Percentiles rank a stretch among this genome's conserved stretches.
Evolutionary conservation across 64 coral and sea anemone species (phyloP).

Genomic region (Dendrophyllia cribrosa): DNA sequence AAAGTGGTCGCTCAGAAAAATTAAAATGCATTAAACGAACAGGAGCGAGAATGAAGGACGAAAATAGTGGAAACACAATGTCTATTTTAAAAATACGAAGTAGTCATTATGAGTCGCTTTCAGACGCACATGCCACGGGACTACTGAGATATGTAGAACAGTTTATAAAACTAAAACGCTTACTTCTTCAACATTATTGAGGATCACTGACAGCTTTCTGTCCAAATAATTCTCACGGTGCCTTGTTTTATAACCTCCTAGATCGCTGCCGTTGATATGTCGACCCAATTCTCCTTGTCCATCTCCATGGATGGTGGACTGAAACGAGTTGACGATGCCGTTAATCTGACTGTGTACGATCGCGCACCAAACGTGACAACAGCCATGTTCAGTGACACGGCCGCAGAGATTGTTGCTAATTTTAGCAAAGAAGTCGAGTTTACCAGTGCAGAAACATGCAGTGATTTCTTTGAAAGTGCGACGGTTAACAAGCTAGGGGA

Average conservation of each 20-base stretch:
- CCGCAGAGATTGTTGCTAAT: slow-evolving; percentile 33
- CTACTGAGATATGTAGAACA: too few relatives aligned
- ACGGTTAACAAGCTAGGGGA: slow-evolving; percentile 44
- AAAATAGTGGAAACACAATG: too few relatives aligned
- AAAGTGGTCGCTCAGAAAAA: too few relatives aligned
- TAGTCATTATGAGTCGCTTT: too few relatives aligned
- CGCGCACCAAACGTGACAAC: slow-evolving; percentile 34
- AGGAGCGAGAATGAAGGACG: too few relatives aligned
- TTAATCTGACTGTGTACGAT: slow-evolving; percentile 31
- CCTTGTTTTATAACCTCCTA: neutral
- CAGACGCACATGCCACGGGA: too few relatives aligned
- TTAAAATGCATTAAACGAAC: too few relatives aligned
- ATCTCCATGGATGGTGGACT: slow-evolving; percentile 30
- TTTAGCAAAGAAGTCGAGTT: slow-evolving; percentile 71
- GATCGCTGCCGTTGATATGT: neutral
- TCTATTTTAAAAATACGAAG: too few relatives aligned
- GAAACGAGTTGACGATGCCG: neutral
- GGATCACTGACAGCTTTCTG: too few relatives aligned
- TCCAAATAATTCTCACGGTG: neutral
- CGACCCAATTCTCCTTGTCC: neutral
- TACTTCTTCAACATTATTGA: too few relatives aligned
- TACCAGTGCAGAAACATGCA: slow-evolving; percentile 28
- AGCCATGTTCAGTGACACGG: slow-evolving; percentile 57
- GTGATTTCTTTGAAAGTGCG: slow-evolving; percentile 31
- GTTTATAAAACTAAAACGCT: too few relatives aligned